These are phyloP conservation scores for Solenodon paradoxus DNA, from an alignment of 2,113 vertebrate genomes.

Conservation along the genomic window DNA sequence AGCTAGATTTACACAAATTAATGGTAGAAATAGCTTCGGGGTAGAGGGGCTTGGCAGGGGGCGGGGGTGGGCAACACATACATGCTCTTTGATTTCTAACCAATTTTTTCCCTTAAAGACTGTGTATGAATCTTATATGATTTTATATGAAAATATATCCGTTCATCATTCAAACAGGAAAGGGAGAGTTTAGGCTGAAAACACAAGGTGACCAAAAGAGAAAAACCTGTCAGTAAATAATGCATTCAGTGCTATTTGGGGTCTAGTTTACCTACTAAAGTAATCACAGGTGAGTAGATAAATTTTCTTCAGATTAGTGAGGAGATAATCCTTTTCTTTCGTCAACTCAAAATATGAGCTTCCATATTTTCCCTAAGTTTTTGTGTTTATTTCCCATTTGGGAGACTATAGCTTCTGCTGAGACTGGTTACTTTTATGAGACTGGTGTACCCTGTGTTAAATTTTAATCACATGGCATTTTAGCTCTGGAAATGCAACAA, in stretches of 20 bases:
- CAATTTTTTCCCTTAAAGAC: neutral
- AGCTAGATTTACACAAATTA: constrained; percentile 20
- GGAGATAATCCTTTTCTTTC: neutral
- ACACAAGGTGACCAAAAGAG: neutral
- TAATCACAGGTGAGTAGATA: neutral
- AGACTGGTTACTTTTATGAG: constrained; percentile 8
- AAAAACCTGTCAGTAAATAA: neutral
- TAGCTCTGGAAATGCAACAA: constrained; percentile 66
- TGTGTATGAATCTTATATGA: neutral
- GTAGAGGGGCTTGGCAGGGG: no score
- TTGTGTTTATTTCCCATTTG: constrained; percentile 19
- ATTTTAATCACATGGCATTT: constrained; percentile 64
- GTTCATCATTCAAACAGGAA: neutral
- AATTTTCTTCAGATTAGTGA: neutral
- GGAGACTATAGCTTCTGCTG: neutral
- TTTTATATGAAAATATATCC: neutral
- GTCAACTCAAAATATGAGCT: neutral
- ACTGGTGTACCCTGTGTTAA: constrained; percentile 46
- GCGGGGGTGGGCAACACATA: neutral
- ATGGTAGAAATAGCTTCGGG: neutral
- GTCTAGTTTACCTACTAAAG: neutral
- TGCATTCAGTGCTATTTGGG: neutral
- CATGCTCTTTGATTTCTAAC: neutral
- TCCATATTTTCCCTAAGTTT: neutral
- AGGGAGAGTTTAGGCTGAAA: neutral